Evolutionary conservation across 2,888 invertebrate species (phyloP), one percentile per base, ranked within the genome.

Genomic region (Drosophila cyrtoloma): DNA sequence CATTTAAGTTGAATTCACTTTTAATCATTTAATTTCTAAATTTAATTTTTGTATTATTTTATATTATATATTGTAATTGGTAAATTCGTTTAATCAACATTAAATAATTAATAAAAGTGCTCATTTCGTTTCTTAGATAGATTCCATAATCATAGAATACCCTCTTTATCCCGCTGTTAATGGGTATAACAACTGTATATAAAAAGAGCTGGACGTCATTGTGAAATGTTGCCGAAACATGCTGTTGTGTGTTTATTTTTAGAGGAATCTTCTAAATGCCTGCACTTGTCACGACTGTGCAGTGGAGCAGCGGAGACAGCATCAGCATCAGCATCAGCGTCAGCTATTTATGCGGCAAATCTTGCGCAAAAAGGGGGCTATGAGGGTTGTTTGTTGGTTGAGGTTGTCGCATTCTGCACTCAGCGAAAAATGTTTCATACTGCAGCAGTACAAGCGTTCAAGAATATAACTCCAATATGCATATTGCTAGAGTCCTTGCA

Each of bases 291-390:
- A 68, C 26, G 47, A 61, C 53, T 65, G 75, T 26, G 26, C 26
- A 26, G 26, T 26, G 26, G 55, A 47, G 50, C 50, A 28, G 33
- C 12, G 28, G 22, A 39, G 30, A 42, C 51, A 51, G 28, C 51
- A 35, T 22, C 35, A 22, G 14, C 53, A 33, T n/a, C 33, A 35
- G 22, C 52, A 22, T 12, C 22, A 33, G 16, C 53, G 26, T 22
- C 35, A 55, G 16, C 55, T 9, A 30, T n/a, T 10, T 37, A n/a
- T 56, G 63, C 44, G 58, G 50, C 60, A 71, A 79, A 88, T 75
- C 67, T 77, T 84, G 88, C 81, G 86, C 89, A 76, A 76, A 81
- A 28, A 28, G 10, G 28, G 28, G 51, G 22, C 14, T 10, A 9
- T 14, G 19, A 28, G 10, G 16, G 28, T 10, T 28, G 12, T 19